A percentile compares a stretch with the other conserved stretches of the same genome.
Evolutionary conservation across 1,140 invertebrate species (phyloP).

Genomic region (Chlorops oryzae): DNA sequence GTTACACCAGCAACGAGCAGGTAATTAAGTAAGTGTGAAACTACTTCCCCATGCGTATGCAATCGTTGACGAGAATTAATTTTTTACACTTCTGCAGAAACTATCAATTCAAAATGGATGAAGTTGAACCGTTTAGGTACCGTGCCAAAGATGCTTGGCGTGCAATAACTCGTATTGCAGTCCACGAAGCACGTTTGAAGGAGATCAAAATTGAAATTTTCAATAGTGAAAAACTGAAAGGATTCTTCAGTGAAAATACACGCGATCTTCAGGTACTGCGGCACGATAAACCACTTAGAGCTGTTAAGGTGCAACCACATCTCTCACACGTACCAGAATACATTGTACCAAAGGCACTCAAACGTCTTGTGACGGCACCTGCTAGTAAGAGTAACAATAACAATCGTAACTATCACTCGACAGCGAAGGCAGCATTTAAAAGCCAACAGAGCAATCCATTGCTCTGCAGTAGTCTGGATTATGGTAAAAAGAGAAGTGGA

Average conservation of each 20-base stretch:
- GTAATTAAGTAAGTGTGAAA: constrained; percentile 47
- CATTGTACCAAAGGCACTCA: constrained; percentile 73
- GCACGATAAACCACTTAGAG: constrained; percentile 88
- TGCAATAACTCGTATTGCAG: constrained; percentile 85
- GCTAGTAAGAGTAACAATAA: constrained; percentile 44
- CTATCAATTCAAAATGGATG: constrained; percentile 90
- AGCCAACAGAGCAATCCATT: constrained; percentile 43
- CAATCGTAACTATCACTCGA: constrained; percentile 19
- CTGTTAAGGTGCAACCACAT: constrained; percentile 76
- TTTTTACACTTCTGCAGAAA: constrained; percentile 53
- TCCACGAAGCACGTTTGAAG: constrained; percentile 86
- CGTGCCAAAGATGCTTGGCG: constrained; percentile 89
- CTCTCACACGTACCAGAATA: constrained; percentile 93
- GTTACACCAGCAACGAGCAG: constrained; percentile 48
- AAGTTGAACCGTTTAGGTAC: constrained; percentile 94
- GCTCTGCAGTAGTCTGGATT: constrained; percentile 41
- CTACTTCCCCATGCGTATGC: too few relatives aligned
- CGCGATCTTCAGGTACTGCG: constrained; percentile 79
- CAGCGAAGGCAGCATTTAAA: constrained; percentile 33
- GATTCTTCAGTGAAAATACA: constrained; percentile 94
- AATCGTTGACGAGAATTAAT: too few relatives aligned
- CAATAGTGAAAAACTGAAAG: constrained; percentile 88
- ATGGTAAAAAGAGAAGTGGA: constrained; percentile 23
- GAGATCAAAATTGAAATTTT: constrained; percentile 95
- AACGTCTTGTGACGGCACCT: constrained; percentile 53